Base-by-base conservation (phyloP, 2,797 vertebrate genomes). In the Urophycis tenuis region DNA sequence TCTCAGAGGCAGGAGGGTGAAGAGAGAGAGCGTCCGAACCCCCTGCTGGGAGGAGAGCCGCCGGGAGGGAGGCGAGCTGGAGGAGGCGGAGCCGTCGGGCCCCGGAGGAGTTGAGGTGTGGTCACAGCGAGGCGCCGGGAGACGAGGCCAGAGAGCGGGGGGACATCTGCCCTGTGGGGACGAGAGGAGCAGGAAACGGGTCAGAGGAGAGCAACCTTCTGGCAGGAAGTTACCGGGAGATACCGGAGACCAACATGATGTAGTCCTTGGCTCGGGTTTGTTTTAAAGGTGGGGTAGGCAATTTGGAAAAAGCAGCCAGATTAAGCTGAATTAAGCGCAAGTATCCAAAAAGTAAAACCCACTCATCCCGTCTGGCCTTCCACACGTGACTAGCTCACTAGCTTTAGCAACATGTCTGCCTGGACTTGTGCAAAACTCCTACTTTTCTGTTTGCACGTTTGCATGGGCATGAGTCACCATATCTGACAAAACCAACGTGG, bases 81-180 rank as follows among this genome's bases (percentile, higher is more conserved):
- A 19, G 49, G 29, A 73, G 75, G 19, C 5, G 67, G 69, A 9
- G 45, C 14, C 7, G 39, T 36, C n/a, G 75, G 36, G 29, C 15
- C 30, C 29, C 73, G 33, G 76, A 81, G 75, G 82, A 77, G 67
- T 17, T 11, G 10, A 29, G 60, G 69, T 17, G 29, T 17, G 1
- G 33, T 15, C 73, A 83, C 79, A 67, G 14, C 36, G 78, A 87
- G 78, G 86, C 77, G 83, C 83, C 39, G 64, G 78, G 78, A 75
- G 81, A 31, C 67, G 78, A 82, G 67, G 71, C 3, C 11, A 78
- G 39, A 75, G 77, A 67, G 78, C 71, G 35, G 84, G 70, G 64
- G 76, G 71, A 83, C 64, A 79, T 80, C 85, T 88, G 89, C 82
- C 87, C 84, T 83, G 83, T 92, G 79, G 71, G 80, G 81, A 84